Conservation (phyloP, 2,888 invertebrate species). For the Microdon myrmicae region DNA sequence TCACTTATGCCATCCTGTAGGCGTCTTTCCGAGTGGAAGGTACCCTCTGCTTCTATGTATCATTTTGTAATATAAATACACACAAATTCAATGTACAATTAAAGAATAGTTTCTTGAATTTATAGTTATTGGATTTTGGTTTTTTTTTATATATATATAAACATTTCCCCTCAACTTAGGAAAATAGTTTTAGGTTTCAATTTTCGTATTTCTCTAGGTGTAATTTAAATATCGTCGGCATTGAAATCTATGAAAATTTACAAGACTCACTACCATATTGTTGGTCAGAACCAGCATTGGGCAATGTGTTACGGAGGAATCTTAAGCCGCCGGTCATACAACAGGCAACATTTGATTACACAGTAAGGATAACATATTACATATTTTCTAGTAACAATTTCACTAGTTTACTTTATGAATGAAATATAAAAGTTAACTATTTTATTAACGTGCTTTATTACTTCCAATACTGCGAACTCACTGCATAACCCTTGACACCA, state of each 20-base stretch:
- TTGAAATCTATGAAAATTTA: conserved; percentile 79
- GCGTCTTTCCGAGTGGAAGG: no score
- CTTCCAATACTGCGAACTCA: background rate
- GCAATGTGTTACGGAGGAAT: conserved; percentile 70
- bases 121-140: no score
- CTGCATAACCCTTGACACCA: background rate
- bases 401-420: no score
- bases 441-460: background rate
- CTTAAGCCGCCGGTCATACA: conserved; percentile 85
- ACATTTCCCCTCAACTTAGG: background rate
- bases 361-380: conserved; percentile 65
- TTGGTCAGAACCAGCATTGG: conserved; percentile 80
- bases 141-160: background rate
- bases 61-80: no score
- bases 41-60: no score
- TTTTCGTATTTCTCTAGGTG: conserved; percentile 66
- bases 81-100: no score
- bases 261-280: conserved; percentile 76
- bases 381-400: no score
- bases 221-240: conserved; percentile 79
- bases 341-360: conserved; percentile 87
- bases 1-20: no score
- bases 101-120: no score
- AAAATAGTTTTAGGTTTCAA: conserved; percentile 2
- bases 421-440: no score